Evolutionary conservation across 2,888 invertebrate species (phyloP), one percentile per base, ranked within the genome.

Genomic region (Galerucella calmariensis): DNA sequence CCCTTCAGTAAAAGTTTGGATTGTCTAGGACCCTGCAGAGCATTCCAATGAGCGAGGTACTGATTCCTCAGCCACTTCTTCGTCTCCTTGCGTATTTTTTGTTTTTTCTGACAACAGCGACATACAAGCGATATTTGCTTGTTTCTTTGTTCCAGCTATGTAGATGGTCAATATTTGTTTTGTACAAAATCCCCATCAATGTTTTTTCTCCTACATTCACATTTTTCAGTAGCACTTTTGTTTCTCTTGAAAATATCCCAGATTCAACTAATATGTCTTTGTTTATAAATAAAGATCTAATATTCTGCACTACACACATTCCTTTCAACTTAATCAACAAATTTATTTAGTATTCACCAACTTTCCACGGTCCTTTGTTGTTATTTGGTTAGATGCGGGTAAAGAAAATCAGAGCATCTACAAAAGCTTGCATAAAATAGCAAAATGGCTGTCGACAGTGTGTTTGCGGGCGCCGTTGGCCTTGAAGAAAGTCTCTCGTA

Each of bases 401-500:
- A 56, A 56, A 16, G 56, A 10, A 20, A 16, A 20, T 56, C 16
- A 20, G 20, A 20, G 10, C 11, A 56, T n/a, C 10, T 20, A 56
- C 53, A 11, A 16, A 20, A 56, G 20, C 56, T 56, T 10, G 10
- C 8, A 56, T 56, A 56, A 20, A 56, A 56, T 56, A 56, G 20
- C 20, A 69, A 48, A 70, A 20, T 51, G 14, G 67, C 68, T 16
- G 51, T 62, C 27, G 61, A 58, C 69, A 69, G 69, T 61, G 68
- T 76, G 73, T 76, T 78, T 77, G 69, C 72, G 44, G 44, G 65
- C 71, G 71, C 65, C 71, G 69, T 63, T 24, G 80, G 81, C 84
- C 84, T 84, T 84, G 82, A 81, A 82, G 81, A 75, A 78, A 81
- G 79, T 75, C 80, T 81, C 81, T 77, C 81, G 81, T 81, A 81